These are phyloP conservation scores for Cyrtodaria siliqua DNA, from an alignment of 2,888 invertebrate genomes.

Conservation along the genomic window DNA sequence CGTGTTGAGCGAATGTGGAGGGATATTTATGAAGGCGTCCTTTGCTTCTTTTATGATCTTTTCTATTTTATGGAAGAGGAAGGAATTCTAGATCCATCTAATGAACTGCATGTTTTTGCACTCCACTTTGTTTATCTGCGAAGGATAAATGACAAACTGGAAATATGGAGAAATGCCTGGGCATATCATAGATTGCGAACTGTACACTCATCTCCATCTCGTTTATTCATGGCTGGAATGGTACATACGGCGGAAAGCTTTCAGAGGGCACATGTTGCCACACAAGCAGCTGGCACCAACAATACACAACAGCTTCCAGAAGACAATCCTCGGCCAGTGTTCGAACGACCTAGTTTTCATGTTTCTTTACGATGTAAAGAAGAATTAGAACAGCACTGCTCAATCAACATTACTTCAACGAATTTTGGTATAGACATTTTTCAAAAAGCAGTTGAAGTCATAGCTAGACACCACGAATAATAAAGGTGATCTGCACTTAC, in stretches of 20 bases:
- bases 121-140: conserved; percentile 36
- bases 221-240: conserved; percentile 25
- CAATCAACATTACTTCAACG: conserved; percentile 1
- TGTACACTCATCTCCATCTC: conserved; percentile 23
- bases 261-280: background rate
- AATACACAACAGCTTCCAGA: too few species aligned
- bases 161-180: conserved; percentile 48
- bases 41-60: conserved; percentile 38
- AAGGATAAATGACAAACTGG: conserved; percentile 40
- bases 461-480: too few species aligned
- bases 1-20: conserved; percentile 45
- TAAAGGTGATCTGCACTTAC: too few species aligned
- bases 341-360: too few species aligned
- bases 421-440: conserved; percentile 27
- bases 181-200: conserved; percentile 39
- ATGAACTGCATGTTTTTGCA: conserved; percentile 39
- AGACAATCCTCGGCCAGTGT: too few species aligned
- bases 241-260: conserved; percentile 31
- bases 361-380: too few species aligned
- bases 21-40: conserved; percentile 50
- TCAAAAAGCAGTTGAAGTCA: conserved; percentile 17
- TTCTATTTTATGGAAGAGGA: conserved; percentile 43
- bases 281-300: too few species aligned
- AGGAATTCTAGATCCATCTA: conserved; percentile 23
- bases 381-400: background rate